phyloP scores from a whole-genome alignment of 2,797 vertebrate genomes.

The Ctenopoma multispine region DNA sequence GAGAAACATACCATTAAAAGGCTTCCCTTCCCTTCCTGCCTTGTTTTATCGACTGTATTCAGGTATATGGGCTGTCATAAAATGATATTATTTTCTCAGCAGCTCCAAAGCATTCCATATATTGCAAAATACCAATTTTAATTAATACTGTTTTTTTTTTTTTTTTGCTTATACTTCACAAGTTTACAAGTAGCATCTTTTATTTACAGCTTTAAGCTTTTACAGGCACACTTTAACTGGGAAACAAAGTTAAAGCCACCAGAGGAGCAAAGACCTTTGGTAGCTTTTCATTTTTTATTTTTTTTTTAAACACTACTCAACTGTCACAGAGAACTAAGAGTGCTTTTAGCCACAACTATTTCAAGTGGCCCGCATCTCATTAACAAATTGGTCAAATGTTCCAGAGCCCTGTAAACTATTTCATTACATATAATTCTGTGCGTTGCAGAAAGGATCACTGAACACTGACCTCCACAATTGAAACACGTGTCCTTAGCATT shows the following conservation, averaged over 20 bases:
- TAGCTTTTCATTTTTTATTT: conserved; percentile 50
- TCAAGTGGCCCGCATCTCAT: neutral
- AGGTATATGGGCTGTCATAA: conserved; percentile 4
- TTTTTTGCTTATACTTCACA: neutral
- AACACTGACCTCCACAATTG: conserved; percentile 25
- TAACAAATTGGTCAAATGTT: conserved; percentile 13
- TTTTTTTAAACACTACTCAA: conserved; percentile 30
- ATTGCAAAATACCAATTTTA: neutral
- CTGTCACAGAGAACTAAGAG: neutral
- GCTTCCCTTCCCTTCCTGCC: conserved; percentile 3
- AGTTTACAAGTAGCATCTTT: neutral
- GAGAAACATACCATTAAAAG: conserved; percentile 46
- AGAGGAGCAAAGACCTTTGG: conserved; percentile 18
- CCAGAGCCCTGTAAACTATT: conserved; percentile 11
- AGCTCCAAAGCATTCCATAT: neutral
- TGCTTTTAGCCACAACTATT: conserved; percentile 6
- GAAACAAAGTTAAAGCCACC: neutral
- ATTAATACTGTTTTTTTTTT: neutral
- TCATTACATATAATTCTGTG: conserved; percentile 7
- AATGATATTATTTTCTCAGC: conserved; percentile 17
- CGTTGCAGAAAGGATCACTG: conserved; percentile 25
- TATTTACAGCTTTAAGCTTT: neutral
- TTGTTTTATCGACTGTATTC: neutral
- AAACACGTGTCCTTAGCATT: conserved; percentile 3
- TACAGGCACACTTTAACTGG: neutral